Evolutionary conservation across 2,797 vertebrate genomes (phyloP).

Genomic region (Pelochelys cantorii): DNA sequence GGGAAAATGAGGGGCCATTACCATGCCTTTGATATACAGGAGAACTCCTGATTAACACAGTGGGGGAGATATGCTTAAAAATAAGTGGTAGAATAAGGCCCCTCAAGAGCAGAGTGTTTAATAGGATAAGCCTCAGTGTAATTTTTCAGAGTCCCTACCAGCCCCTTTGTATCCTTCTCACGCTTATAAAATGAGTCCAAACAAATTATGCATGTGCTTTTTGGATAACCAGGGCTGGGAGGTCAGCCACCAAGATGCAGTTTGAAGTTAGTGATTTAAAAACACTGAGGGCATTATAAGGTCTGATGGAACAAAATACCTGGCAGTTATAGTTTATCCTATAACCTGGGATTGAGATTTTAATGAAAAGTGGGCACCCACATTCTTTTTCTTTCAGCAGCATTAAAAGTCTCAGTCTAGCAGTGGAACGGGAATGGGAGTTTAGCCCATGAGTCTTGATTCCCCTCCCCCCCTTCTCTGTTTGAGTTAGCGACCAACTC

Average conservation of each 20-base stretch:
- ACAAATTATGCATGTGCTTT: background rate
- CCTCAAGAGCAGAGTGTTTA: background rate
- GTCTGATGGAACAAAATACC: background rate
- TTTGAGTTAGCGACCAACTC: background rate
- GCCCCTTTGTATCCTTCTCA: background rate
- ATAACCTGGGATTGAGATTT: background rate
- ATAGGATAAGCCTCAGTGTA: background rate
- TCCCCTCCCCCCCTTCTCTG: background rate
- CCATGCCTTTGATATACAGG: background rate
- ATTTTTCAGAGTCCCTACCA: background rate
- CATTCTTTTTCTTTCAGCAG: background rate
- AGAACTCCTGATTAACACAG: background rate
- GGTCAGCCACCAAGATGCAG: background rate
- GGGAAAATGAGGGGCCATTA: background rate
- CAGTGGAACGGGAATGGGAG: background rate
- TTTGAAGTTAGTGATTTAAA: background rate
- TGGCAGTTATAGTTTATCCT: background rate
- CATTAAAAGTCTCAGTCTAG: background rate
- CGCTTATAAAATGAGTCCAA: background rate
- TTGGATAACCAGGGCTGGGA: background rate
- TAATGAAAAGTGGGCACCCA: background rate
- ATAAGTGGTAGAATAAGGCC: background rate
- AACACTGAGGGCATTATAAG: background rate
- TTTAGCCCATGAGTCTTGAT: background rate
- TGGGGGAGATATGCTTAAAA: background rate